Evolutionary conservation across 2,113 vertebrate species (phyloP).

Genomic region (Nothocercus nigrocapillus): DNA sequence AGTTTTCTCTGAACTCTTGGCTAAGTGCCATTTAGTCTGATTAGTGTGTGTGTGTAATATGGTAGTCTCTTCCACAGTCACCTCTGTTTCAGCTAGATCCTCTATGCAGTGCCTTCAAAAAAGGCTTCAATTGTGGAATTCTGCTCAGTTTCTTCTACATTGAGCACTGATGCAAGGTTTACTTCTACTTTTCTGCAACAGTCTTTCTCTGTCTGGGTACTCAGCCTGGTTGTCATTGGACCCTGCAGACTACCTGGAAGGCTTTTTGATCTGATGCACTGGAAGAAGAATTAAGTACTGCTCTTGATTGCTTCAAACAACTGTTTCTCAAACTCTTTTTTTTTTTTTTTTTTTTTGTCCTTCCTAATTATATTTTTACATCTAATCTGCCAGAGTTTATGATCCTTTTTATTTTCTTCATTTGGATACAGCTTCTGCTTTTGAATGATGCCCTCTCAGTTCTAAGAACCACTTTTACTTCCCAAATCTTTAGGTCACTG

Average conservation of each 20-base stretch:
- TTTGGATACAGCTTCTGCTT: conserved; percentile 67
- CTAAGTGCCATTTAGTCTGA: not conserved
- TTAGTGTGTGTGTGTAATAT: not conserved
- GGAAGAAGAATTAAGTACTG: not conserved
- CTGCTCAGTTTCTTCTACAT: not conserved
- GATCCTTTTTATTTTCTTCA: conserved; percentile 70
- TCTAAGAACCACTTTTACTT: conserved; percentile 53
- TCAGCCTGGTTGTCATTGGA: not conserved
- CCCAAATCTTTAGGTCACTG: conserved; percentile 17
- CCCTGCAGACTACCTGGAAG: not conserved
- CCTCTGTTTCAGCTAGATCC: not conserved
- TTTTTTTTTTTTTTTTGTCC: not conserved
- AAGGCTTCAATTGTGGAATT: not conserved
- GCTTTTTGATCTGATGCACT: not conserved
- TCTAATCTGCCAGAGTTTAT: conserved; percentile 57
- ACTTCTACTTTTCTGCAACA: not conserved
- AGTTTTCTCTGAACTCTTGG: not conserved
- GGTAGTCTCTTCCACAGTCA: not conserved
- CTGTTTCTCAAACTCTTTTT: not conserved
- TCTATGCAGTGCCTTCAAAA: not conserved
- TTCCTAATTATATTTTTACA: conserved; percentile 54
- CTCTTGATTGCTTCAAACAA: conserved; percentile 28
- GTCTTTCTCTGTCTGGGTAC: not conserved
- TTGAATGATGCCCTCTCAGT: conserved; percentile 51
- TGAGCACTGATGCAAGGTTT: not conserved